phyloP scores from a whole-genome alignment of 1,140 invertebrate species.

The Drusus annulatus region DNA sequence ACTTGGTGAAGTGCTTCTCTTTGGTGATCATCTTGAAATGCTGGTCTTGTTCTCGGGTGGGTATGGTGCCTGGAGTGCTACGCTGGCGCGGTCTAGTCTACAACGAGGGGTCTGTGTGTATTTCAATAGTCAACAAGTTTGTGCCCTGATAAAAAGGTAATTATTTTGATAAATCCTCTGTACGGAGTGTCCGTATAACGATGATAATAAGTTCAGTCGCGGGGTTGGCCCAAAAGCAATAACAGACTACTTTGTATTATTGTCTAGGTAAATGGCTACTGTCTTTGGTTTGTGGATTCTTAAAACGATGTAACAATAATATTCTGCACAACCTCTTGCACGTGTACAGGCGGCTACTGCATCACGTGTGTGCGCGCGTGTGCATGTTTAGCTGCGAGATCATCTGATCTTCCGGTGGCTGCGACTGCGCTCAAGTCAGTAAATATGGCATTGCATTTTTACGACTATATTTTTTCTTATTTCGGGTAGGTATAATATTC shows the following conservation, averaged over 20 bases:
- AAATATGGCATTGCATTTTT: slow-evolving; percentile 10
- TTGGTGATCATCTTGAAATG: slow-evolving; percentile 55
- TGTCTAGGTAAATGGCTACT: slow-evolving; percentile 58
- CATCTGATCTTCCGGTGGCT: no score
- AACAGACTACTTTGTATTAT: slow-evolving; percentile 52
- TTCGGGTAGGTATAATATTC: background rate
- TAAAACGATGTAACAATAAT: slow-evolving; percentile 51
- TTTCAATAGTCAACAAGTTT: slow-evolving; percentile 48
- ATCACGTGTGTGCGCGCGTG: background rate
- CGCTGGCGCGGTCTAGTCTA: background rate
- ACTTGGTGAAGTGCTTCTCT: slow-evolving; percentile 57
- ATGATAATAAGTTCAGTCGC: slow-evolving; percentile 58
- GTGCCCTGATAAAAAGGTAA: slow-evolving; percentile 49
- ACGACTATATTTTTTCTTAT: background rate
- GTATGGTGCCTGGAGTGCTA: no score
- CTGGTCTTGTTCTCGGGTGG: background rate
- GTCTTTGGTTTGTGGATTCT: slow-evolving; percentile 55
- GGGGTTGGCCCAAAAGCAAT: slow-evolving; percentile 53
- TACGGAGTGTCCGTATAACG: slow-evolving; percentile 45
- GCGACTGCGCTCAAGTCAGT: background rate
- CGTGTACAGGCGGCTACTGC: no score
- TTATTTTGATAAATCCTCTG: slow-evolving; percentile 23
- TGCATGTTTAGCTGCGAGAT: no score
- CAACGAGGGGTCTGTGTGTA: background rate
- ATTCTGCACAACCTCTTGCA: slow-evolving; percentile 37